Evolutionary conservation across 2,797 vertebrate species (phyloP), one percentile per base, ranked within the genome.

Genomic region (Pipistrellus kuhlii): DNA sequence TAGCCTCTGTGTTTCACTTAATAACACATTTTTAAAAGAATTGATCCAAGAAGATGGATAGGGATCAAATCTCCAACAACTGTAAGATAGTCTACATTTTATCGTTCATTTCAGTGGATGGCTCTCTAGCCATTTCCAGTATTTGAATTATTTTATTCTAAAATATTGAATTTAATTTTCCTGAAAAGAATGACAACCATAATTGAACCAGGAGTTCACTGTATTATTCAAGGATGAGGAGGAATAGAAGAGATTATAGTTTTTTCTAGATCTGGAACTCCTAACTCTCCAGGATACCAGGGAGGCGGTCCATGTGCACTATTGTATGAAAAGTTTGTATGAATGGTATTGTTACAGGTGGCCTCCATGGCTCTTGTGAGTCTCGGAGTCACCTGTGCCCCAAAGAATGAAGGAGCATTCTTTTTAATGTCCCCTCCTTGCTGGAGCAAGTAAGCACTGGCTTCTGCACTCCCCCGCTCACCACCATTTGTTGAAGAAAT

Each of bases 111-210:
- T 92, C 8, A 18, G 11, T 64, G 66, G 15, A 59, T 89, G 57
- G 11, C 11, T 66, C n/a, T 38, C 10, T 68, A 72, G 14, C 15
- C n/a, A 75, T 64, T 94, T 92, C 44, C 25, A 84, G 77, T 69
- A 71, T 59, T 48, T 78, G 41, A 82, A 90, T 84, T 11, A 84
- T 59, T 69, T 84, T 68, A 77, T 86, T 88, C 94, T 30, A 77
- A 92, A 93, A 84, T 75, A 92, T 62, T 62, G 59, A 62, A 62
- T 62, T 8, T 62, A 62, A 73, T 83, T 77, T 95, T 90, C 30
- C 38, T 86, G 46, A 48, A 84, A 91, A 75, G 4, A 91, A 32
- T 46, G 55, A 59, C 6, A 69, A 86, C 12, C 18, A 51, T 4
- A 68, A 35, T 18, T 66, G 72, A 95, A 51, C 9, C 59, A 73